Evolutionary conservation across 2,113 vertebrate species (phyloP), one percentile per base, ranked within the genome.

Genomic region (Suricata suricatta): DNA sequence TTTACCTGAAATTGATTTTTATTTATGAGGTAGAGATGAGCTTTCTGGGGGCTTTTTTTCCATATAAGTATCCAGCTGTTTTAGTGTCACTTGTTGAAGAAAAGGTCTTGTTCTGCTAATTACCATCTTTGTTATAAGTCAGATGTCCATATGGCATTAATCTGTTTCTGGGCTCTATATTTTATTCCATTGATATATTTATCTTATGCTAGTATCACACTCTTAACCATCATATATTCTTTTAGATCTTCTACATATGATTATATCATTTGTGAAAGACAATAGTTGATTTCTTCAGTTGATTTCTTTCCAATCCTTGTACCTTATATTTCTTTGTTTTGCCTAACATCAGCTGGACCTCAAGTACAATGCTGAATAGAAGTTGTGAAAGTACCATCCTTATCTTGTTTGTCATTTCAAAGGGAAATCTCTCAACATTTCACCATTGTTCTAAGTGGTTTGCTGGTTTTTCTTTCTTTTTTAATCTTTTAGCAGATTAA

Each of bases 1-100:
- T 84, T 88, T 68, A 83, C 60, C 27, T 96, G 50, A 2, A 92
- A 79, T 69, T 95, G 29, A 84, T 52, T 91, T 94, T 94, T 83
- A 29, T 87, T 41, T 92, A 9, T 54, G 38, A 13, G 68, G 12
- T 54, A 71, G 52, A 63, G 41, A 89, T 89, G 10, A 38, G 5
- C 16, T 69, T 91, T 83, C 21, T 38, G 27, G 9, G 17, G 64
- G 13, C 50, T 50, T 90, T 72, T 15, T 7, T 16, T 15, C 5
- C 7, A 60, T 60, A 9, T 84, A 29, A 81, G 2, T 72, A 80
- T 64, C 17, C 69, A 85, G 1, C 77, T 79, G 33, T 90, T 64
- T 97, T 33, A 80, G 52, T 38, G 90, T 27, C 5, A 86, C 23
- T 83, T 81, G 25, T 97, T 90, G 47, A 80, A 90, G 47, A 80